Evolutionary conservation across 2,888 invertebrate genomes (phyloP), one percentile per base, ranked within the genome.

Genomic region (Melieria picta): DNA sequence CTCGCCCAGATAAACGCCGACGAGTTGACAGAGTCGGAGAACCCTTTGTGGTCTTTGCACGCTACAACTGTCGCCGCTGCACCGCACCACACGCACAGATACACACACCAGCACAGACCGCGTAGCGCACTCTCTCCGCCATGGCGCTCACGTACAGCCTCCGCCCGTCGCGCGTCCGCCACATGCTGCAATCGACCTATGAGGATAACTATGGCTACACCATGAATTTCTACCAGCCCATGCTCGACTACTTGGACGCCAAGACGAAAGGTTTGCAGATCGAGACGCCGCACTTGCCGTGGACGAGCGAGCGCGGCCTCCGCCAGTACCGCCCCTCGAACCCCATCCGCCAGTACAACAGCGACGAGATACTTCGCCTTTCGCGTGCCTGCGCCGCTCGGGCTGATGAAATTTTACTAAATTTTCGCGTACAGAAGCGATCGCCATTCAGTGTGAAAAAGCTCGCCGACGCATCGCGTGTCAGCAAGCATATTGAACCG

Each of bases 171-270:
- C 85, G 85, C 71, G 80, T 83, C 65, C 84, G 85, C 71, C 85
- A 80, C 72, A 78, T 79, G 73, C 79, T 78, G 56, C 76, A 77
- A 74, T 79, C 90, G 70, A 90, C 92, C 72, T 95, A 94, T 88
- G 92, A 93, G 83, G 91, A 92, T 86, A 95, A 95, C 87, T 95
- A 94, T 87, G 93, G 93, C 78, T 93, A 92, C 85, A 94, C 93
- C 66, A 93, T 94, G 81, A 93, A 94, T 88, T 94, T 91, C 87
- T 95, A 95, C 87, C 93, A 94, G 85, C 94, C 94, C 64, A 94
- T 95, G 94, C 91, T 95, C 81, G 94, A 95, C 86, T 94, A 93
- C 83, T 91, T 95, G 79, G 91, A 92, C 82, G 90, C 90, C 60
- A 93, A 92, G 87, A 90, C 91, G 72, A 83, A 84, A 74, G 82